phyloP scores from a whole-genome alignment of 2,113 vertebrate genomes.

The Toxotes chatareus region DNA sequence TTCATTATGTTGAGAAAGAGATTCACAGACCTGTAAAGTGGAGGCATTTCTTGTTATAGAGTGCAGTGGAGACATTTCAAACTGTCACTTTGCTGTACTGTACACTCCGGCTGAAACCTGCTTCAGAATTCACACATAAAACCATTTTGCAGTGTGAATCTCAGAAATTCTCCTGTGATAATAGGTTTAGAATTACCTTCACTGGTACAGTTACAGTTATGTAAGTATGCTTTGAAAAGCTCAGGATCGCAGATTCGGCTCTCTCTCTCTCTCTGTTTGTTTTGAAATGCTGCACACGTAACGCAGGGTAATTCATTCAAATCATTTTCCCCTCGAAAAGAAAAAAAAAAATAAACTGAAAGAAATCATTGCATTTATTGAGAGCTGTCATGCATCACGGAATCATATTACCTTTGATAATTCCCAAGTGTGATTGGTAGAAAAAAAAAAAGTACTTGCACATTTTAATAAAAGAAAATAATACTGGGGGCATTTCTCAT shows the following conservation, averaged over 20 bases:
- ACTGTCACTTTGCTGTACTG: neutral
- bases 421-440: conserved; percentile 62
- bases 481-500: conserved; percentile 69
- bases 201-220: conserved; percentile 26
- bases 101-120: conserved; percentile 3
- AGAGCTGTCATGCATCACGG: conserved; percentile 64
- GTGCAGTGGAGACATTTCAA: conserved; percentile 24
- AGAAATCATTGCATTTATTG: conserved; percentile 59
- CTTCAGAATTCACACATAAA: conserved; percentile 25
- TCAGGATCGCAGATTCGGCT: neutral
- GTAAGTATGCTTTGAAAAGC: conserved; percentile 21
- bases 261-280: conserved; percentile 2
- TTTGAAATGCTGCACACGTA: conserved; percentile 34
- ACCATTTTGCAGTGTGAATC: conserved; percentile 10
- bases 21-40: conserved; percentile 50
- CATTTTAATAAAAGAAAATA: conserved; percentile 76
- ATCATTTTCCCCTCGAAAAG: conserved; percentile 8
- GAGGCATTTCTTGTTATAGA: conserved; percentile 36
- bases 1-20: conserved; percentile 57
- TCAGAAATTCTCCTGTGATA: neutral
- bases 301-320: conserved; percentile 25
- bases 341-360: conserved; percentile 23
- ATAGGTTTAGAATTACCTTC: conserved; percentile 21
- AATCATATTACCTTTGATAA: conserved; percentile 58
- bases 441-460: conserved; percentile 34